phyloP scores from a whole-genome alignment of 2,797 vertebrate species.

The Ambastaia sidthimunki region DNA sequence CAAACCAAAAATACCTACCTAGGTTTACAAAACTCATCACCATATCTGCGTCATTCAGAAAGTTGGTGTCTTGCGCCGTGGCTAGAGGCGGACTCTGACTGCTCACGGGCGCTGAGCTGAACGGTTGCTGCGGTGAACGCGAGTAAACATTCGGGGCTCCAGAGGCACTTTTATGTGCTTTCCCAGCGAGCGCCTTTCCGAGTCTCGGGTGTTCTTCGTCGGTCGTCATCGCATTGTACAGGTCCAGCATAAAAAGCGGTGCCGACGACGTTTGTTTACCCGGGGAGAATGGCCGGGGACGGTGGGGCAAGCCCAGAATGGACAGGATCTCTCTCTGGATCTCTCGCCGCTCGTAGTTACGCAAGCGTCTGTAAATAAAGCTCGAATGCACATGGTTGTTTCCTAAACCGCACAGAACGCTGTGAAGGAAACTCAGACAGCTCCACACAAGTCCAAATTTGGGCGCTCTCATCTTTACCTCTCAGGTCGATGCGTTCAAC shows the following conservation, averaged over 20 bases:
- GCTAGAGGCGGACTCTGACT: constrained; percentile 90
- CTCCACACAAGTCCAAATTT: constrained; percentile 89
- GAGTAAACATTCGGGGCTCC: constrained; percentile 87
- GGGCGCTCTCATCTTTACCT: constrained; percentile 75
- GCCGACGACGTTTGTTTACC: constrained; percentile 97
- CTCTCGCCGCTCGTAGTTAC: constrained; percentile 96
- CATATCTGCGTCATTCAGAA: constrained; percentile 99
- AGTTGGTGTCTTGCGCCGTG: constrained; percentile 91
- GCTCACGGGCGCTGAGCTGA: constrained; percentile 83
- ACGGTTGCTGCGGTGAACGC: constrained; percentile 67
- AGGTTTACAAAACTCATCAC: constrained; percentile 99
- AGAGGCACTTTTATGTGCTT: constrained; percentile 82
- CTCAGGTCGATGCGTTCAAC: constrained; percentile 59
- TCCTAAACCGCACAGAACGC: constrained; percentile 85
- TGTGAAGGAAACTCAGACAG: constrained; percentile 86
- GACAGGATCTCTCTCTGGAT: constrained; percentile 99
- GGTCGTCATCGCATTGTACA: constrained; percentile 97
- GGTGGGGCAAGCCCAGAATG: constrained; percentile 96
- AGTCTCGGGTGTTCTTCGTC: constrained; percentile 85
- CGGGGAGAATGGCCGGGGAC: constrained; percentile 96
- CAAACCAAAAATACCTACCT: constrained; percentile 80
- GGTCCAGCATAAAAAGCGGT: constrained; percentile 98
- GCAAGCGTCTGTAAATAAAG: constrained; percentile 97
- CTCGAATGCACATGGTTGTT: constrained; percentile 99
- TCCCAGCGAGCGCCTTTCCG: constrained; percentile 79